These are phyloP conservation scores for Odontocerum albicorne DNA, from an alignment of 2,888 invertebrate species.

Conservation along the genomic window DNA sequence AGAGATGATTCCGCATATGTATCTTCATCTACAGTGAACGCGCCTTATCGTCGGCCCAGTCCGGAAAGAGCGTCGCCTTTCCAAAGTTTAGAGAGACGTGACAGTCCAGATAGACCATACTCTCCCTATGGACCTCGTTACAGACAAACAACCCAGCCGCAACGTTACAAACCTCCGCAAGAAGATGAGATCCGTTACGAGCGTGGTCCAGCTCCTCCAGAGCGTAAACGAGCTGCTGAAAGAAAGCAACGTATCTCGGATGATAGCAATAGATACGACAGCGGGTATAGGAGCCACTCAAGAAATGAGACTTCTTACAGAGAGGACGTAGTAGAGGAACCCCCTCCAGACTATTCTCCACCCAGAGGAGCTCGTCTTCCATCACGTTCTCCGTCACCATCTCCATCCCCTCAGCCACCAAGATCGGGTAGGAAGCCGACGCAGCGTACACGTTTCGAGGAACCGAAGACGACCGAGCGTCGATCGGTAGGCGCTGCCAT, in stretches of 20 bases:
- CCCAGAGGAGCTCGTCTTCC: constrained; percentile 52
- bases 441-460: constrained; percentile 71
- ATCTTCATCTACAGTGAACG: constrained; percentile 59
- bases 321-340: constrained; percentile 57
- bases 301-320: constrained; percentile 57
- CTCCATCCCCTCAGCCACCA: constrained; percentile 45
- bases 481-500: constrained; percentile 63
- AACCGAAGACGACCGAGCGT: constrained; percentile 46
- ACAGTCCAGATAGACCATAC: constrained; percentile 49
- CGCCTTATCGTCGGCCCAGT: constrained; percentile 55
- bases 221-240: constrained; percentile 62
- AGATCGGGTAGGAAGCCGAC: constrained; percentile 57
- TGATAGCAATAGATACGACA: constrained; percentile 56
- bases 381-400: constrained; percentile 44
- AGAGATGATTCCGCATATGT: constrained; percentile 61
- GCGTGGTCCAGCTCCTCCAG: constrained; percentile 65
- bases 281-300: constrained; percentile 60
- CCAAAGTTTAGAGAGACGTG: constrained; percentile 42
- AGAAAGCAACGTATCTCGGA: constrained; percentile 57
- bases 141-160: constrained; percentile 20
- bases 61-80: constrained; percentile 49
- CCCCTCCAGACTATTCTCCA: constrained; percentile 73
- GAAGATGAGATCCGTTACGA: constrained; percentile 49
- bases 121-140: constrained; percentile 29
- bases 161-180: constrained; percentile 50